Percentiles rank a stretch among this genome's conserved stretches.
These are phyloP conservation scores for Ailurus styani DNA, from an alignment of 2,113 vertebrate genomes.

Conservation along the genomic window DNA sequence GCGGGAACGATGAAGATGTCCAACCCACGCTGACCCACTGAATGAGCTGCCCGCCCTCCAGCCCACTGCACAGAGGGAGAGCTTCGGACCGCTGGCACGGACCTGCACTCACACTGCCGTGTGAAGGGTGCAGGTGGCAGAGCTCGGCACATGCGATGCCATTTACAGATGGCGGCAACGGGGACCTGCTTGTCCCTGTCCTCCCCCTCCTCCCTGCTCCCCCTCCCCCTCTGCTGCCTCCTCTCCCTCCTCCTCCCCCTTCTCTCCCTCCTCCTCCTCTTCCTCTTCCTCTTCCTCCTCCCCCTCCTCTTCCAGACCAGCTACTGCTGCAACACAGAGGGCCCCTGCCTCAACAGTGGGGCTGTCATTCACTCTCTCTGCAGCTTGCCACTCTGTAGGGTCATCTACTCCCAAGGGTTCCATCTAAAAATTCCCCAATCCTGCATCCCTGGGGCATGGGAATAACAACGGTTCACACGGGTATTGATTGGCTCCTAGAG, in stretches of 20 bases:
- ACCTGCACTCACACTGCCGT: rapidly evolving
- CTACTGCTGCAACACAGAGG: not conserved
- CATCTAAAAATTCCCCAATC: not conserved
- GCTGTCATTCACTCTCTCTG: not conserved
- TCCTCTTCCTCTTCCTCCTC: not conserved
- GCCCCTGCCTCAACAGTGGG: not conserved
- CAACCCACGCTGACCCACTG: not conserved
- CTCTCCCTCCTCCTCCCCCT: too few species aligned
- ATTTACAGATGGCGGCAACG: not conserved
- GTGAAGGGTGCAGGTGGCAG: not conserved
- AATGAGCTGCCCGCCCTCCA: too few species aligned
- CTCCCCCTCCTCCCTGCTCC: not conserved
- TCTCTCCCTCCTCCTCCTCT: too few species aligned
- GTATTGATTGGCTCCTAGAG: too few species aligned
- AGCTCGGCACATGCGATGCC: rapidly evolving
- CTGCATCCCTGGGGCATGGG: not conserved
- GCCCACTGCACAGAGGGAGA: not conserved
- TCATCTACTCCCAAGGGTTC: not conserved
- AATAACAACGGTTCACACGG: not conserved
- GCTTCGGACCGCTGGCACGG: rapidly evolving
- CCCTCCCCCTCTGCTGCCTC: too few species aligned
- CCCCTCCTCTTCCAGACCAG: too few species aligned
- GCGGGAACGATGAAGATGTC: rapidly evolving
- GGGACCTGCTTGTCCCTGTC: not conserved
- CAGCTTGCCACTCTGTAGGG: not conserved